phyloP scores from a whole-genome alignment of 2,113 vertebrate species.

The Siniperca knerii region DNA sequence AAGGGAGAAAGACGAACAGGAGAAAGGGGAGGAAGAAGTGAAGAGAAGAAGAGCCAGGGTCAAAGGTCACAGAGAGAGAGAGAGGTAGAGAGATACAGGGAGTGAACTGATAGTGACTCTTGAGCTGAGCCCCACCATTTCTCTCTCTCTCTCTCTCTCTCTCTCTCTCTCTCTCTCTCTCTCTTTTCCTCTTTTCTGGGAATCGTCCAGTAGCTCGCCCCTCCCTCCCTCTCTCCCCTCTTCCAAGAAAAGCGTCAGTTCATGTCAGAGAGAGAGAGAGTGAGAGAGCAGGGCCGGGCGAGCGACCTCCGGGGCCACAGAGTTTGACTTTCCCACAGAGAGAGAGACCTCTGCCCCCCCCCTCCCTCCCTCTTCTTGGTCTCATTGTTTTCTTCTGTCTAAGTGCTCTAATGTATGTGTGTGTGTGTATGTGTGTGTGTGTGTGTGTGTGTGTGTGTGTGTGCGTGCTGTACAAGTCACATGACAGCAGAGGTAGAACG shows the following conservation, averaged over 20 bases:
- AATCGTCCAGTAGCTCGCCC: constrained; percentile 86
- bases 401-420: constrained; percentile 21
- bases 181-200: constrained; percentile 86
- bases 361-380: neutral
- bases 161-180: neutral
- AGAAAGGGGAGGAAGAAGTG: neutral
- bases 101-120: neutral
- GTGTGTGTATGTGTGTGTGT: constrained; percentile 19
- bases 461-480: constrained; percentile 1
- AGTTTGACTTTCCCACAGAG: constrained; percentile 91
- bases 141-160: neutral
- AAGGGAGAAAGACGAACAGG: no score
- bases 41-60: neutral
- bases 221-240: neutral
- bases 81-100: constrained; percentile 13
- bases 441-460: constrained; percentile 15
- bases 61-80: constrained; percentile 24
- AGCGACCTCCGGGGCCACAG: constrained; percentile 85
- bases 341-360: constrained; percentile 68
- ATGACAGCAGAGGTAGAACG: constrained; percentile 12
- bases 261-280: constrained; percentile 52
- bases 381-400: constrained; percentile 19
- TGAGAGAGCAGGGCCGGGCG: constrained; percentile 49
- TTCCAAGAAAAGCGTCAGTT: constrained; percentile 80
- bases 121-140: neutral